Evolutionary conservation across 2,113 vertebrate species (phyloP).

Genomic region (Osmerus mordax): DNA sequence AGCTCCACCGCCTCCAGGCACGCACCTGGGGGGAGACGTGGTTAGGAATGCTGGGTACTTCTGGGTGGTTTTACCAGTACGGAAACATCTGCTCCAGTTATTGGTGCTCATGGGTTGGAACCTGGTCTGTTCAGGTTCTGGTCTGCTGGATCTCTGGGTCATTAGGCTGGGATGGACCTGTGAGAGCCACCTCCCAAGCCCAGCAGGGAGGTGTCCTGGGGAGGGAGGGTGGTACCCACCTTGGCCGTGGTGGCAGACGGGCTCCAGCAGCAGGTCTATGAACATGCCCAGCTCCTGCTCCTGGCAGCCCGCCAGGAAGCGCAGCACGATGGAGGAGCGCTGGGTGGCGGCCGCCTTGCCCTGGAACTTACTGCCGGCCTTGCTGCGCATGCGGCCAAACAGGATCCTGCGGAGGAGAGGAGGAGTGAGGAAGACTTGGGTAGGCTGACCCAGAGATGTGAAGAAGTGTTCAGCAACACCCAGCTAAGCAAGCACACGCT

Average conservation of each 20-base stretch:
- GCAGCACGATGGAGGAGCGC: conserved; percentile 87
- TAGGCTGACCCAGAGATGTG: background rate
- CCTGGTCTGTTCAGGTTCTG: background rate
- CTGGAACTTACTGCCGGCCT: conserved; percentile 90
- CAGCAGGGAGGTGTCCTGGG: too few relatives aligned
- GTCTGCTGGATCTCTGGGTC: too few relatives aligned
- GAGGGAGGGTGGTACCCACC: conserved; percentile 62
- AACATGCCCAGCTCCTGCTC: conserved; percentile 87
- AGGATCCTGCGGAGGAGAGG: conserved; percentile 79
- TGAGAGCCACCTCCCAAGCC: too few relatives aligned
- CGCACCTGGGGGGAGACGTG: conserved; percentile 63
- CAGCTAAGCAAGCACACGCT: background rate
- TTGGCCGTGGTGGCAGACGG: conserved; percentile 78
- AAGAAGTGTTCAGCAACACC: background rate
- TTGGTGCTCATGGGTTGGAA: background rate
- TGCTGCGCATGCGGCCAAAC: conserved; percentile 90
- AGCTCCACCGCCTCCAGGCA: conserved; percentile 81
- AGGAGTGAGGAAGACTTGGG: too few relatives aligned
- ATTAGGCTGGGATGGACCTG: too few relatives aligned
- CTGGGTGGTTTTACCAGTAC: background rate
- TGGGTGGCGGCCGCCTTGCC: conserved; percentile 79
- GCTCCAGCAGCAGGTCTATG: conserved; percentile 89
- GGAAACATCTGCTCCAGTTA: background rate
- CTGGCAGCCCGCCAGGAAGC: conserved; percentile 86
- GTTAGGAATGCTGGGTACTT: background rate